Conservation (phyloP, 1,140 invertebrate genomes). For the Patella vulgata region DNA sequence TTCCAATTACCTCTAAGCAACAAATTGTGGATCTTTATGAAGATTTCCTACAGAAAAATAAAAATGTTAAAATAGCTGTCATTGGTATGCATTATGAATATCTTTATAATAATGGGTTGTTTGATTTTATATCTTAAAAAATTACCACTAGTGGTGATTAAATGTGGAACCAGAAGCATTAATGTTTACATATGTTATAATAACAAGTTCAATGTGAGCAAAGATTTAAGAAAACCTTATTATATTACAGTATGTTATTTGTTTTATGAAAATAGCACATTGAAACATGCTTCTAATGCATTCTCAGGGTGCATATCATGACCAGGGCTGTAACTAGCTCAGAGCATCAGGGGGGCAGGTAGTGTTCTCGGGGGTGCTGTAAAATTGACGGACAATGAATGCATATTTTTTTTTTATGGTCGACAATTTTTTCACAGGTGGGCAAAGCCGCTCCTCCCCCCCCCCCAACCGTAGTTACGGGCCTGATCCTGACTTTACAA, state of each 20-base stretch:
- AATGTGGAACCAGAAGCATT: neutral
- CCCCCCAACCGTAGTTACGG: too few relatives aligned
- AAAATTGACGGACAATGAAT: too few relatives aligned
- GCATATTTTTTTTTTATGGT: too few relatives aligned
- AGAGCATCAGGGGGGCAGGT: too few relatives aligned
- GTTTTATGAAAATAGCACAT: neutral
- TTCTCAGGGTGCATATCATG: too few relatives aligned
- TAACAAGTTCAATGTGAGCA: neutral
- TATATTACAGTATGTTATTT: neutral
- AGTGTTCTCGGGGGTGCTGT: too few relatives aligned
- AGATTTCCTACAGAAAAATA: constrained; percentile 32
- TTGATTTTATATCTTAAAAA: neutral
- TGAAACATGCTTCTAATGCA: neutral
- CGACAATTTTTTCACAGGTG: too few relatives aligned
- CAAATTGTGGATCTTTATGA: constrained; percentile 39
- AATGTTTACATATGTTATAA: neutral
- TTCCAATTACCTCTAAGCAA: constrained; percentile 37
- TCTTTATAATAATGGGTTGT: neutral
- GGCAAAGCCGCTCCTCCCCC: too few relatives aligned
- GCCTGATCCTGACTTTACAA: too few relatives aligned
- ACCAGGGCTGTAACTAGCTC: too few relatives aligned
- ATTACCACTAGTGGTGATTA: neutral
- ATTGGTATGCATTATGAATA: constrained; percentile 30
- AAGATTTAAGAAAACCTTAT: neutral
- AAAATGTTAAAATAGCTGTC: constrained; percentile 38